These are phyloP conservation scores for Lacerta viridis DNA, from an alignment of 2,797 vertebrate genomes.

Conservation along the genomic window DNA sequence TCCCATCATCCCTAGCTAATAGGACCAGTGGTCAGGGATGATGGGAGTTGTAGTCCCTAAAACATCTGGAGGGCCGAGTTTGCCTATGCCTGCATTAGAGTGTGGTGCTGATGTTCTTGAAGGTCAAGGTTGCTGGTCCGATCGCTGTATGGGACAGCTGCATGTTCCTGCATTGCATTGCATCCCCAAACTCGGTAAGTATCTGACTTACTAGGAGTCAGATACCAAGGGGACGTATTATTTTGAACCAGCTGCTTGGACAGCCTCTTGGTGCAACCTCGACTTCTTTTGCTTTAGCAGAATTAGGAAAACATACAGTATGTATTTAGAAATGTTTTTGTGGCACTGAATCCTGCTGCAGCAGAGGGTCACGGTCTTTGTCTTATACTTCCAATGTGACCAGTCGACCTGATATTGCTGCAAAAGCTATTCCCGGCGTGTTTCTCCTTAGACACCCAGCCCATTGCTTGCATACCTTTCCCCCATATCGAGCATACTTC, in stretches of 20 bases:
- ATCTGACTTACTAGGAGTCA: too few species aligned
- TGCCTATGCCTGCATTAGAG: too few species aligned
- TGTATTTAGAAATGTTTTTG: conserved; percentile 5
- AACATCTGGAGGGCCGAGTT: too few species aligned
- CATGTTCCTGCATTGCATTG: too few species aligned
- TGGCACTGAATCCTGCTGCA: neutral
- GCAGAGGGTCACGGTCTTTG: neutral
- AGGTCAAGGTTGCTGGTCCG: too few species aligned
- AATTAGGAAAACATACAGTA: neutral
- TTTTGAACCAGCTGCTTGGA: neutral
- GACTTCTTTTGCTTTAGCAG: neutral
- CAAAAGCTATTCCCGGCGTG: conserved; percentile 17
- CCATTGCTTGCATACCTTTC: conserved; percentile 45
- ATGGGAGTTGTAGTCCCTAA: too few species aligned
- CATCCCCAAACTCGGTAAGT: too few species aligned
- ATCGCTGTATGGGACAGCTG: too few species aligned
- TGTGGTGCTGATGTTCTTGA: too few species aligned
- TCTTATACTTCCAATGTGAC: neutral
- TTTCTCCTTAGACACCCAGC: neutral
- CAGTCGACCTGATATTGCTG: conserved; percentile 27
- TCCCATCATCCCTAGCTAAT: too few species aligned
- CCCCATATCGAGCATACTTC: neutral
- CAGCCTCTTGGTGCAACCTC: neutral
- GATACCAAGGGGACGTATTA: neutral
- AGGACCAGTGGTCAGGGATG: too few species aligned